phyloP scores from a whole-genome alignment of 1,140 invertebrate species.

The Bemisia tabaci region DNA sequence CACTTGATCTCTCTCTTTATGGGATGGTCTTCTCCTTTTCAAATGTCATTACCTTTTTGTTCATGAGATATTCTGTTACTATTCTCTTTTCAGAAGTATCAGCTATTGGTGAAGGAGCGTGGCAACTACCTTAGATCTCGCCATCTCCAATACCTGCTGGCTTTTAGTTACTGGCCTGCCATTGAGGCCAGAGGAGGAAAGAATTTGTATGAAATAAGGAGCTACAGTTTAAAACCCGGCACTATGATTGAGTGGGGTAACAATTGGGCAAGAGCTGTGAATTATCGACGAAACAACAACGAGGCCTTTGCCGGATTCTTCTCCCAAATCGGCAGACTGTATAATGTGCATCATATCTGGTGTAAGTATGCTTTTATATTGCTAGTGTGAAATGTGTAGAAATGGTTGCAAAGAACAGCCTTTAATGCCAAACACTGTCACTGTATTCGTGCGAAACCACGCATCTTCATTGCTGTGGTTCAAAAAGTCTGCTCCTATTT shows the following conservation, averaged over 20 bases:
- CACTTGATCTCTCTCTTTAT: too few relatives aligned
- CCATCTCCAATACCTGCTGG: constrained; percentile 81
- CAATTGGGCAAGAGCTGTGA: constrained; percentile 93
- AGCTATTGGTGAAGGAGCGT: constrained; percentile 61
- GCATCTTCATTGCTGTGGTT: too few relatives aligned
- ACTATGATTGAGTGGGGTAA: constrained; percentile 99
- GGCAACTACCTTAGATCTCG: constrained; percentile 72
- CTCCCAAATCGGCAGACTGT: constrained; percentile 88
- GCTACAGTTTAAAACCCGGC: constrained; percentile 76
- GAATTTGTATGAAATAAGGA: constrained; percentile 89
- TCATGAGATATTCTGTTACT: too few relatives aligned
- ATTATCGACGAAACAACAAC: constrained; percentile 75
- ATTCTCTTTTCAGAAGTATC: constrained; percentile 58
- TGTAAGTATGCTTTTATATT: too few relatives aligned
- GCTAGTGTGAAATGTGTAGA: not conserved
- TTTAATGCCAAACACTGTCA: too few relatives aligned
- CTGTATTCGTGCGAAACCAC: too few relatives aligned
- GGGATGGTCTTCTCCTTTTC: too few relatives aligned
- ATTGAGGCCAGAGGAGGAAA: constrained; percentile 54
- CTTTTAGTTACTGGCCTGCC: constrained; percentile 79
- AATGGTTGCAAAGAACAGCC: too few relatives aligned
- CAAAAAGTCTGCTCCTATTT: too few relatives aligned
- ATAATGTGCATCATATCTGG: constrained; percentile 97
- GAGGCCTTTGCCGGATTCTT: constrained; percentile 93
- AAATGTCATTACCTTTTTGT: too few relatives aligned